Conservation (phyloP, 2,888 invertebrate species). For the Tenthredo distinguenda region DNA sequence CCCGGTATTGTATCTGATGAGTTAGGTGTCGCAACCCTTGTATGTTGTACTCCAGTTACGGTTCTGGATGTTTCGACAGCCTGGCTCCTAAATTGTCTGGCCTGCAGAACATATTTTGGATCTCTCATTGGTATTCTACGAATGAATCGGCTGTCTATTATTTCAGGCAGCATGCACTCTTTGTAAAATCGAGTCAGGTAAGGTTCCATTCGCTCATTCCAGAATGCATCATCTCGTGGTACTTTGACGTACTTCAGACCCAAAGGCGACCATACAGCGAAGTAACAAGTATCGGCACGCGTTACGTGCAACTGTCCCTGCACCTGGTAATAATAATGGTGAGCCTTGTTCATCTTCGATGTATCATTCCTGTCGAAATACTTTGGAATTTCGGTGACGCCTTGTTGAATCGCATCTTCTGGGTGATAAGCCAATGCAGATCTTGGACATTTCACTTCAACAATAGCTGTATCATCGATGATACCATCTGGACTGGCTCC, state of each 20-base stretch:
- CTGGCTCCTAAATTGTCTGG: background rate
- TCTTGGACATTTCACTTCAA: conserved; percentile 56
- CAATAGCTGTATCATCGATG: conserved; percentile 58
- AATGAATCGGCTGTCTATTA: conserved; percentile 33
- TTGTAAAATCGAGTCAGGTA: conserved; percentile 47
- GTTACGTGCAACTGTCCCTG: conserved; percentile 55
- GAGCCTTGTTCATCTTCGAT: conserved; percentile 48
- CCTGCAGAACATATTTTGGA: conserved; percentile 55
- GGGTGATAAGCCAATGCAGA: conserved; percentile 46
- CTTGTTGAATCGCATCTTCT: conserved; percentile 40
- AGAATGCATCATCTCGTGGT: conserved; percentile 55
- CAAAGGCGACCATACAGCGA: conserved; percentile 45
- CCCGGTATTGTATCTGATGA: too few relatives aligned
- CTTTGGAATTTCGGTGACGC: conserved; percentile 14
- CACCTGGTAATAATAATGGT: conserved; percentile 54
- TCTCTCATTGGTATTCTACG: conserved; percentile 57
- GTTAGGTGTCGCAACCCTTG: too few relatives aligned
- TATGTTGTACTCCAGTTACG: too few relatives aligned
- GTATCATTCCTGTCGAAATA: conserved; percentile 41
- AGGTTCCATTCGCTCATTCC: conserved; percentile 57
- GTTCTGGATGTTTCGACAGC: background rate
- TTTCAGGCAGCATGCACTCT: conserved; percentile 54
- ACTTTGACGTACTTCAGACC: conserved; percentile 43
- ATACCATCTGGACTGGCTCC: conserved; percentile 63
- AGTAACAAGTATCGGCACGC: conserved; percentile 47